phyloP scores from a whole-genome alignment of 1,140 invertebrate species.

The Bombus waltoni region DNA sequence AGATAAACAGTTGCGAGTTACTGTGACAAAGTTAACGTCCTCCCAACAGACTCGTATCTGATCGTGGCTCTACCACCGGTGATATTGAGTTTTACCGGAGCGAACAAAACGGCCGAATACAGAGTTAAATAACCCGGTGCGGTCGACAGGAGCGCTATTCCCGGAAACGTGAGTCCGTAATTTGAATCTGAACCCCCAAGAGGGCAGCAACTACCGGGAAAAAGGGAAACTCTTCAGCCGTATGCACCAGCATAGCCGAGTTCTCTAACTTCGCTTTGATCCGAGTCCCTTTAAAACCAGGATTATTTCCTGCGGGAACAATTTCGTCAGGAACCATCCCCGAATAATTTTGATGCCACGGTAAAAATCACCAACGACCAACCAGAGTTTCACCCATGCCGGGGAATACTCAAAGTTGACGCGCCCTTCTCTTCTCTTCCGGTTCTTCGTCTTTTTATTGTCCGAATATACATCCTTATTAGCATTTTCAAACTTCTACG shows the following conservation, averaged over 20 bases:
- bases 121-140: conserved; percentile 57
- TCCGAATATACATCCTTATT: no score
- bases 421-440: neutral
- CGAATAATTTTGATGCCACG: neutral
- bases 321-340: neutral
- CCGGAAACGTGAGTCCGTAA: conserved; percentile 31
- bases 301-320: conserved; percentile 16
- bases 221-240: conserved; percentile 3
- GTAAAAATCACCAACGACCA: neutral
- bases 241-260: neutral
- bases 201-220: neutral
- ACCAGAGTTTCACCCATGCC: neutral
- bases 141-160: neutral
- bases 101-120: conserved; percentile 31
- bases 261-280: conserved; percentile 4
- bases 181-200: conserved; percentile 21
- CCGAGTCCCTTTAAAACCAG: conserved; percentile 3
- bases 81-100: conserved; percentile 61
- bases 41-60: conserved; percentile 28
- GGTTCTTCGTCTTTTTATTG: neutral
- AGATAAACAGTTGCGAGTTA: conserved; percentile 54
- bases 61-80: conserved; percentile 43
- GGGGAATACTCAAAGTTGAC: no score
- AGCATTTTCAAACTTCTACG: neutral
- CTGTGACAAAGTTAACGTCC: conserved; percentile 35